Conservation (phyloP, 2,113 vertebrate genomes). For the Ctenomys sociabilis region DNA sequence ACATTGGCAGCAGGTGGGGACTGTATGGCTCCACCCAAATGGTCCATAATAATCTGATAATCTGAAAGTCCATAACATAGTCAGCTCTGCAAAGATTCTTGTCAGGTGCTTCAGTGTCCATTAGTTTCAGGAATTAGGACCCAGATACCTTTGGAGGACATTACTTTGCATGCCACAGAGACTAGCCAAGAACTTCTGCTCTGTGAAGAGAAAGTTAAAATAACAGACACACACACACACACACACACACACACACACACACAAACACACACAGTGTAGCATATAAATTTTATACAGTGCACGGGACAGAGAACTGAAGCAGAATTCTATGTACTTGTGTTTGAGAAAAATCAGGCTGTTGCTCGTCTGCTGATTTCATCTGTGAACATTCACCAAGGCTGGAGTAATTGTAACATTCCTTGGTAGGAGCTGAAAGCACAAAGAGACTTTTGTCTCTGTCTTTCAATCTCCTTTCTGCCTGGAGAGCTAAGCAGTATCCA, state of each 20-base stretch:
- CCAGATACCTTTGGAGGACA: neutral
- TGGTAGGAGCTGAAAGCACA: neutral
- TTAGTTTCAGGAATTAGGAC: neutral
- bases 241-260: neutral
- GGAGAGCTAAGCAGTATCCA: neutral
- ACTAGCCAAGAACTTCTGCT: neutral
- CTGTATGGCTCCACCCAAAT: neutral
- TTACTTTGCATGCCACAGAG: neutral
- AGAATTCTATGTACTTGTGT: neutral
- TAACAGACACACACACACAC: fast-evolving
- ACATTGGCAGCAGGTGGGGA: fast-evolving
- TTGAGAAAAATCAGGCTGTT: neutral
- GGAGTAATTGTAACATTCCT: neutral
- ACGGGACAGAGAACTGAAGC: neutral
- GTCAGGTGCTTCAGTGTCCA: neutral
- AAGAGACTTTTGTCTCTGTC: neutral
- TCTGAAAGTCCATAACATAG: neutral
- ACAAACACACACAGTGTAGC: neutral
- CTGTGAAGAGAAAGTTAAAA: neutral
- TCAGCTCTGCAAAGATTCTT: neutral
- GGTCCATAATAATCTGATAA: neutral
- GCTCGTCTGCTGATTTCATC: neutral
- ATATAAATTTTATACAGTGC: neutral
- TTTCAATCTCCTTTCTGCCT: neutral
- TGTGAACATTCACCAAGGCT: neutral